These are phyloP conservation scores for roundworm (Caenorhabditis elegans) DNA, from an alignment of 1,140 invertebrate species.

Conservation along the genomic window DNA sequence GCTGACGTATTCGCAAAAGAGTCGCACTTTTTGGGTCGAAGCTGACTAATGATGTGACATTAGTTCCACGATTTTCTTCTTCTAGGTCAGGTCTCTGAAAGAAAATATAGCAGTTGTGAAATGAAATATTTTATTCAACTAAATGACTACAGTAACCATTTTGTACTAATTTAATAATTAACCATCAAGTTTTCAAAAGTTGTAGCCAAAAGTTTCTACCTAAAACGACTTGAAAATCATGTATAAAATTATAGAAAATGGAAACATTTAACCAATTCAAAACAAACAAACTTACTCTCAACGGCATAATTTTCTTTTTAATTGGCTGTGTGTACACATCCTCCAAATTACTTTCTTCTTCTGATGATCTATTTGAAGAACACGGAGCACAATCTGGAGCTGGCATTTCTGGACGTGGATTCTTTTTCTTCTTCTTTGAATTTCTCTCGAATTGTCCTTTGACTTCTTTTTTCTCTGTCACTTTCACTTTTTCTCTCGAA, in stretches of 20 bases:
- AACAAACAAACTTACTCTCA: background rate
- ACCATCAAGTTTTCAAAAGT: no score
- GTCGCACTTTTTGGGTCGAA: conserved; percentile 3
- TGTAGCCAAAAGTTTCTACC: no score
- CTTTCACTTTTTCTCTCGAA: background rate
- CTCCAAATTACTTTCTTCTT: background rate
- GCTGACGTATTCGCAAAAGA: background rate
- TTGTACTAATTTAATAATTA: no score
- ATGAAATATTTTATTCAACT: no score
- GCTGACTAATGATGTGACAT: conserved; percentile 3
- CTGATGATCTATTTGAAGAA: background rate
- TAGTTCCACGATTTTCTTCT: background rate
- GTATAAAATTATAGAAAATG: no score
- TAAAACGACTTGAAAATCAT: no score
- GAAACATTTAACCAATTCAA: no score
- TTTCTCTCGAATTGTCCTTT: conserved; percentile 4
- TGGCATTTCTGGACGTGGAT: background rate
- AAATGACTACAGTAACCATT: no score
- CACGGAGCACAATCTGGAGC: conserved; percentile 4
- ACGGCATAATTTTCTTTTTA: background rate
- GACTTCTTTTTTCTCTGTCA: background rate
- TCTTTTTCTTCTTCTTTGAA: background rate
- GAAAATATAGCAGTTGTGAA: no score
- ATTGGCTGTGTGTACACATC: background rate
- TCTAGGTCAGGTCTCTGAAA: background rate